Conservation (phyloP, 2,888 invertebrate species). For the Pterobdella sp. region DNA sequence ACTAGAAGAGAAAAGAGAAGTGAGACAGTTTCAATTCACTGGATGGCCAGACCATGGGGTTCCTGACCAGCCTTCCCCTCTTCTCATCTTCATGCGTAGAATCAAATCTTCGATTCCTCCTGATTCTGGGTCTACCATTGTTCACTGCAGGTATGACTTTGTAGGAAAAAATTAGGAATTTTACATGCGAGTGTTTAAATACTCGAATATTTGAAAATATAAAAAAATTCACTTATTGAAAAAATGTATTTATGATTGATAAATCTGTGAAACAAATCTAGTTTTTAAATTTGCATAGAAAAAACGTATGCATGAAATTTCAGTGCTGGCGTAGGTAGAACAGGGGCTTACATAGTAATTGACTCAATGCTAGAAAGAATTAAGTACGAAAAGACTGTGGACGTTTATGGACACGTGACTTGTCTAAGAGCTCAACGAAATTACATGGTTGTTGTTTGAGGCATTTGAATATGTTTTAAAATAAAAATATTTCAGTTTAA, state of each 20-base stretch:
- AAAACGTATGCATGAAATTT: slow-evolving; percentile 41
- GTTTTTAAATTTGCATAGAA: too few relatives aligned
- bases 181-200: background rate
- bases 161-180: background rate
- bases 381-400: slow-evolving; percentile 91
- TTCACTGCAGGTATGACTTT: slow-evolving; percentile 66
- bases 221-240: background rate
- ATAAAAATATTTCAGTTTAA: too few relatives aligned
- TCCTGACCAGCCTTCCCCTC: slow-evolving; percentile 96
- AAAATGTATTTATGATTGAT: slow-evolving; percentile 24
- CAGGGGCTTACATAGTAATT: slow-evolving; percentile 65
- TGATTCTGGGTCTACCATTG: slow-evolving; percentile 86
- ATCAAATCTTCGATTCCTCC: slow-evolving; percentile 68
- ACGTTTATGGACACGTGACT: slow-evolving; percentile 97
- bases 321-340: slow-evolving; percentile 63
- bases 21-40: slow-evolving; percentile 94
- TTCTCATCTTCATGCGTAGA: slow-evolving; percentile 87
- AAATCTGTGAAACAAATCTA: too few relatives aligned
- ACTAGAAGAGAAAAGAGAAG: slow-evolving; percentile 65
- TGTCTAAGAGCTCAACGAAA: slow-evolving; percentile 93
- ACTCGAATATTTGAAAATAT: background rate
- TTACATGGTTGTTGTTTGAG: slow-evolving; percentile 65
- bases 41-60: slow-evolving; percentile 99
- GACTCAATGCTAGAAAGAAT: slow-evolving; percentile 97
- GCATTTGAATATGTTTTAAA: background rate